Evolutionary conservation across 1,140 invertebrate genomes (phyloP).

Genomic region (Rhagoletis zephyria): DNA sequence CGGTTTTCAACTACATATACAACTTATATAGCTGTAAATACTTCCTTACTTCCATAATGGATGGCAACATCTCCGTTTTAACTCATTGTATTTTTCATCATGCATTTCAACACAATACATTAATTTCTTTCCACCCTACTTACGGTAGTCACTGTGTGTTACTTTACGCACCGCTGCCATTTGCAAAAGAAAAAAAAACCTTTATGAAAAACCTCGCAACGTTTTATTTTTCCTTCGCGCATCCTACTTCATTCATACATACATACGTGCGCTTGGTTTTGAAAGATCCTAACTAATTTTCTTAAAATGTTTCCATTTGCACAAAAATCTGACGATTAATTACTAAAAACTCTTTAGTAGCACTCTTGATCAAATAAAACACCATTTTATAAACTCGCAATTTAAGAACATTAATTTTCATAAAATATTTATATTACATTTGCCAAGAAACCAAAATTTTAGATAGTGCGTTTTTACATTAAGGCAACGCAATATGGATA

Average conservation of each 20-base stretch:
- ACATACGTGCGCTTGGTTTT: no score
- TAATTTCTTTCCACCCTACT: slow-evolving; percentile 27
- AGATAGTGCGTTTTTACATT: no score
- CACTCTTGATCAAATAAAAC: no score
- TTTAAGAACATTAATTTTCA: no score
- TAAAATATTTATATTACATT: no score
- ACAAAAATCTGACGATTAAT: no score
- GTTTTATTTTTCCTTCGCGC: neutral
- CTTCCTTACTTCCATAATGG: neutral
- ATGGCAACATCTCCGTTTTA: neutral
- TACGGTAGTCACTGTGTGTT: neutral
- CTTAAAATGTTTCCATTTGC: no score
- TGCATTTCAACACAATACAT: neutral
- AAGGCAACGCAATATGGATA: neutral
- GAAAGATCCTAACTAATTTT: no score
- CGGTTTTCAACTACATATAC: neutral
- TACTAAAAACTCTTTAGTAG: no score
- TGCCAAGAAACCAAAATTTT: no score
- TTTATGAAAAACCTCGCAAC: slow-evolving; percentile 24
- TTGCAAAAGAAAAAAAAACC: slow-evolving; percentile 9
- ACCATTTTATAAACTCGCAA: no score
- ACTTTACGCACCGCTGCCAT: slow-evolving; percentile 24
- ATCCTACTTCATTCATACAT: neutral
- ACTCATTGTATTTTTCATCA: neutral
- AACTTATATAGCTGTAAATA: no score